Percentiles rank a stretch among this genome's conserved stretches.
Evolutionary conservation across 2,113 vertebrate species (phyloP).

Genomic region (Pelmatolapia mariae): DNA sequence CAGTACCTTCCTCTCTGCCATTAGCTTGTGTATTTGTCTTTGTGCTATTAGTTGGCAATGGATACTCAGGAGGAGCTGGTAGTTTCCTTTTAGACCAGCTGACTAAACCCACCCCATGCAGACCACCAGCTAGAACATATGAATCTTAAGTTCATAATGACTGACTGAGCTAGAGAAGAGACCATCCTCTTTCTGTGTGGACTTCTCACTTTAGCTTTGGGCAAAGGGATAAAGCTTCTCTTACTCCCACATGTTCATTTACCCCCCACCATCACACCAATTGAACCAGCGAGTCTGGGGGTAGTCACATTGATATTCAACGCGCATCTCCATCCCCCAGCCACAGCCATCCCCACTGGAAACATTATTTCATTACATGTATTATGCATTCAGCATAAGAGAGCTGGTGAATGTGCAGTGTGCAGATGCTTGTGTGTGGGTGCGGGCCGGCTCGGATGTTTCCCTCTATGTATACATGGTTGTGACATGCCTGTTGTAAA

Average conservation of each 20-base stretch:
- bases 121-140: conserved; percentile 37
- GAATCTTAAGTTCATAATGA: conserved; percentile 54
- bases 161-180: conserved; percentile 18
- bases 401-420: conserved; percentile 52
- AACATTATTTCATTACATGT: conserved; percentile 80
- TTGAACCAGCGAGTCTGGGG: conserved; percentile 67
- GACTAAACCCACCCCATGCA: not conserved
- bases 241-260: conserved; percentile 73
- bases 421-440: conserved; percentile 46
- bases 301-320: conserved; percentile 72
- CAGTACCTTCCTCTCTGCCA: not conserved
- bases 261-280: conserved; percentile 74
- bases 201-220: conserved; percentile 65
- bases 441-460: conserved; percentile 57
- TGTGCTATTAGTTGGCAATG: not conserved
- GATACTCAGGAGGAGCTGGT: not conserved
- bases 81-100: not conserved
- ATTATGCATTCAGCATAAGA: conserved; percentile 77
- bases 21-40: conserved; percentile 8
- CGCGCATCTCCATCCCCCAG: conserved; percentile 63
- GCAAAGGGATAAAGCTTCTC: conserved; percentile 61
- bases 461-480: conserved; percentile 59
- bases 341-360: conserved; percentile 73
- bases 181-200: conserved; percentile 39
- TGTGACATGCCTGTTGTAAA: conserved; percentile 64